Evolutionary conservation across 2,888 invertebrate genomes (phyloP), one percentile per base, ranked within the genome.

Genomic region (Prenolepis imparis): DNA sequence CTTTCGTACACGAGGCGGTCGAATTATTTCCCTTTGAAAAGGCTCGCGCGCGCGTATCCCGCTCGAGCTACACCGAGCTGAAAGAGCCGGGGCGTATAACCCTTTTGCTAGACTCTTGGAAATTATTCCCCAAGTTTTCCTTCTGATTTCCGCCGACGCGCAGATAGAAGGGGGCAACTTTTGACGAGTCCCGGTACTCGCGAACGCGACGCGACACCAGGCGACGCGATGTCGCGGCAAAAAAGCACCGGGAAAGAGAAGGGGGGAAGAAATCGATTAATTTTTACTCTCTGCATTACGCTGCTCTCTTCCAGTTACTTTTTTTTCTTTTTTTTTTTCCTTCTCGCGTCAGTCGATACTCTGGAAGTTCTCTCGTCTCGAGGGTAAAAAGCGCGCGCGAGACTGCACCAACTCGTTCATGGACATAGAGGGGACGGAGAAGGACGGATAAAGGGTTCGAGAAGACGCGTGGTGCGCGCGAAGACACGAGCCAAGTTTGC

Each of bases 21-120:
- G 87, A 89, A 89, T 89, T 87, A 87, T 86, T 52, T 89, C 68
- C 68, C 84, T 87, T 87, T 89, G 88, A 89, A 59, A 78, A 77
- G 55, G 78, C n/a, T 32, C 41, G 59, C 55, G 57, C 32, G n/a
- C 28, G 28, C 28, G 59, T 48, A 32, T 59, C 70, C 44, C 24
- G 67, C 18, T 68, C 39, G 55, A 85, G 81, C 39, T 74, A 63
- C 66, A 48, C 52, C 52, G 83, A 61, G 52, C 28, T 81, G 89
- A 87, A 89, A 86, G 87, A 84, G 67, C 70, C 70, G 28, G 36
- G 36, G 9, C 24, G 57, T 12, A 36, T 48, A 63, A 63, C 41
- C n/a, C 64, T 67, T 52, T 52, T n/a, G 59, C 41, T 32, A 9
- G 57, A 82, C 72, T 84, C 78, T 75, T 73, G 66, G 52, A 67